phyloP scores from a whole-genome alignment of 1,140 invertebrate genomes.

The Archegozetes longisetosus region DNA sequence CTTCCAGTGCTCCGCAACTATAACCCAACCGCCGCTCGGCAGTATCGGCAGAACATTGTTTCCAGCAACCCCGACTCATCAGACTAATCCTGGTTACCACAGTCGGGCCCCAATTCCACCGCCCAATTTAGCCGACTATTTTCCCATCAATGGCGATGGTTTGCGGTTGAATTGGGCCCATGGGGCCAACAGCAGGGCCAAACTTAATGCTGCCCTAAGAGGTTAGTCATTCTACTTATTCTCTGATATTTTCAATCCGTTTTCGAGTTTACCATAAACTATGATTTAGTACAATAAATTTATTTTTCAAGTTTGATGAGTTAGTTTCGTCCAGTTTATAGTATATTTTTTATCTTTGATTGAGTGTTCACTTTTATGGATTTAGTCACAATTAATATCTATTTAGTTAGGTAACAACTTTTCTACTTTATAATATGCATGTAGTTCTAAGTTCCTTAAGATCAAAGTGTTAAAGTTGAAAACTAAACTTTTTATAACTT shows the following conservation, averaged over 20 bases:
- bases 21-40: slow-evolving; percentile 12
- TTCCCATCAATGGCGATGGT: slow-evolving; percentile 22
- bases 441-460: no score
- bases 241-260: background rate
- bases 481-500: no score
- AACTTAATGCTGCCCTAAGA: slow-evolving; percentile 42
- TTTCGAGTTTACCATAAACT: background rate
- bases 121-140: slow-evolving; percentile 22
- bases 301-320: no score
- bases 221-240: slow-evolving; percentile 27
- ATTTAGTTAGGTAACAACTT: no score
- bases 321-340: no score
- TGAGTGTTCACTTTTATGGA: no score
- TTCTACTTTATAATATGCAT: no score
- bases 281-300: no score
- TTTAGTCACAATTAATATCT: no score
- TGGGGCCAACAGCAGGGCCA: slow-evolving; percentile 50
- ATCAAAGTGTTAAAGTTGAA: no score
- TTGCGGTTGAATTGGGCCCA: slow-evolving; percentile 55
- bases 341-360: no score
- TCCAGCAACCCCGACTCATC: slow-evolving; percentile 6
- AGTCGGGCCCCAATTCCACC: slow-evolving; percentile 11
- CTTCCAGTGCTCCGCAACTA: slow-evolving; percentile 18
- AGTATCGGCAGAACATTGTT: slow-evolving; percentile 3
- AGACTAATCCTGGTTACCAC: background rate